Base-by-base conservation (phyloP, 2,888 invertebrate species). In the Pterobdella sp. region DNA sequence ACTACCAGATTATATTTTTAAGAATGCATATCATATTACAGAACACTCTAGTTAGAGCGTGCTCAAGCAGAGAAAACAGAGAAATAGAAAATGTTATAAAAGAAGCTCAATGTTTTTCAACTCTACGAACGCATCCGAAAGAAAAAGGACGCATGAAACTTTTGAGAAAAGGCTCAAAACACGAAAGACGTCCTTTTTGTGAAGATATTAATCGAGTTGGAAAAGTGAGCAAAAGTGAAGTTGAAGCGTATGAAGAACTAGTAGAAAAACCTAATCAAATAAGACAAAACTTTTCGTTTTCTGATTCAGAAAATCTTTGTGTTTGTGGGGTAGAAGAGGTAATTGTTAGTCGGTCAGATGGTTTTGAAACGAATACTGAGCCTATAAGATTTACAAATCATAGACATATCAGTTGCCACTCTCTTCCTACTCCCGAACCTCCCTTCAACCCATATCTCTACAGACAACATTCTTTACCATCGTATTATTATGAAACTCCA, bases 341-440 rank as follows among this genome's bases (percentile, higher is more conserved):
- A 29, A 56, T 63, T 22, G 64, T 36, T 37, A 52, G 60, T n/a
- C 72, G 70, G 35, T 74, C 72, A 26, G 76, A 71, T 35, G 72
- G 35, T 68, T 64, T 22, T 76, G 78, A 26, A 78, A 79, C 49
- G 77, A 78, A 73, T 79, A 79, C 69, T 80, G 80, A 74, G 81
- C 81, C 10, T 80, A 80, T 74, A 81, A 80, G 71, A 81, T 81
- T 74, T 79, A 31, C 35, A 42, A 32, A 52, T 56, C 31, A 31
- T 1, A 42, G 42, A 42, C 42, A 42, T 18, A 42, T 42, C 7
- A 71, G 71, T 35, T 52, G 88, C 91, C 70, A 75, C 77, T 73
- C 76, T 76, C 69, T 68, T n/a, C 72, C 71, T 14, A 71, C 71
- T 31, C 60, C 71, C n/a, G 68, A 68, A 4, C 32, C 31, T 26